phyloP scores from a whole-genome alignment of 2,888 invertebrate species.

The Phasia obesa region DNA sequence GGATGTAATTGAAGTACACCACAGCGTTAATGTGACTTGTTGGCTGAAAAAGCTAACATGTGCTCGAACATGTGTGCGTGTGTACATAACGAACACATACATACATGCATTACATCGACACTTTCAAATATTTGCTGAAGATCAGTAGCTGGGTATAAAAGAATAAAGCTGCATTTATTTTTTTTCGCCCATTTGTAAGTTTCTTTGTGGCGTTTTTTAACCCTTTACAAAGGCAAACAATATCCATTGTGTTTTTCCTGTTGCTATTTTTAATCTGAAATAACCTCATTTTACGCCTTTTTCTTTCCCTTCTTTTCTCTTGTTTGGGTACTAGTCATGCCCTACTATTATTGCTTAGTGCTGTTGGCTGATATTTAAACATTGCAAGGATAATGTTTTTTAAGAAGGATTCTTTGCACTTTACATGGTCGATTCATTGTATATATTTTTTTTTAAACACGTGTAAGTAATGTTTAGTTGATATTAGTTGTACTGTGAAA shows the following conservation, averaged over 20 bases:
- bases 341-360: constrained; percentile 34
- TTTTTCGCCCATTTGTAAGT: constrained; percentile 8
- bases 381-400: constrained; percentile 44
- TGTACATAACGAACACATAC: background rate
- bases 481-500: constrained; percentile 20
- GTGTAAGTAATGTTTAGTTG: constrained; percentile 22
- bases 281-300: constrained; percentile 65
- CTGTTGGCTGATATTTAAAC: constrained; percentile 26
- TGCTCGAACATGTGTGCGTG: constrained; percentile 8
- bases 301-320: background rate
- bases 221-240: constrained; percentile 23
- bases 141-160: constrained; percentile 27
- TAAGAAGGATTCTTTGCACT: constrained; percentile 11
- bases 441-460: constrained; percentile 9
- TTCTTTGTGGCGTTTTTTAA: constrained; percentile 10
- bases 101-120: background rate
- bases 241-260: constrained; percentile 41
- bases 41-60: constrained; percentile 17
- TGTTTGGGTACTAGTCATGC: constrained; percentile 13
- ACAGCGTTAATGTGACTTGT: constrained; percentile 24
- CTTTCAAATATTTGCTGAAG: constrained; percentile 58
- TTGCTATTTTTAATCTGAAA: constrained; percentile 57
- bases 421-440: background rate
- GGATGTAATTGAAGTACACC: constrained; percentile 15
- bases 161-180: constrained; percentile 4